Evolutionary conservation across 1,140 invertebrate species (phyloP).

Genomic region (Drosophila sturtevanti): DNA sequence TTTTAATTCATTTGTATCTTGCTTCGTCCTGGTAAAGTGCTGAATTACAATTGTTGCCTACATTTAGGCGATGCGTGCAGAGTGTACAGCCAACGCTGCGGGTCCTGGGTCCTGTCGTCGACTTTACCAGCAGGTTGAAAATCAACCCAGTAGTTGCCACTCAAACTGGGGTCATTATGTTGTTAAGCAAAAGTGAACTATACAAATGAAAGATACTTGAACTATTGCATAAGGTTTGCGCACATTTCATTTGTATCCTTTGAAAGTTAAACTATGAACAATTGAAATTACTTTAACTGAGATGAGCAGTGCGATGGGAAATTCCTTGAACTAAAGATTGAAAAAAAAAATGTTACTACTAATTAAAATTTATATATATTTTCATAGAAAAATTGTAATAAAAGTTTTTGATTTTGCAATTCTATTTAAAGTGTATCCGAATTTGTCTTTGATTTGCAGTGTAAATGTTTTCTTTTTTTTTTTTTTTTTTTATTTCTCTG

Average conservation of each 20-base stretch:
- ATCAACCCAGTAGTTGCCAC: background rate
- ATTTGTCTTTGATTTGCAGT: background rate
- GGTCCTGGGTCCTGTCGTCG: conserved; percentile 3
- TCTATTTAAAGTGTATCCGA: conserved; percentile 5
- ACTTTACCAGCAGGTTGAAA: background rate
- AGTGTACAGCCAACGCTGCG: background rate
- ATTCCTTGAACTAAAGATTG: too few species aligned
- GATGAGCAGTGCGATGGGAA: too few species aligned
- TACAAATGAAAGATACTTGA: background rate
- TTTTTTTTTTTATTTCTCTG: background rate
- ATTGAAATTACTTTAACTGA: too few species aligned
- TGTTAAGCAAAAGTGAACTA: background rate
- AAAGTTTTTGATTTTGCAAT: background rate
- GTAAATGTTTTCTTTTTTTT: background rate
- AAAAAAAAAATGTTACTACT: too few species aligned
- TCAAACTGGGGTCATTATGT: conserved; percentile 9
- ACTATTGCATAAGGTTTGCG: background rate
- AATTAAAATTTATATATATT: too few species aligned
- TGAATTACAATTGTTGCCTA: conserved; percentile 7
- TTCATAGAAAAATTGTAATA: background rate
- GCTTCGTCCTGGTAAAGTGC: background rate
- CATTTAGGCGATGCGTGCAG: background rate
- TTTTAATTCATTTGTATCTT: background rate
- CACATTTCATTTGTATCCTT: too few species aligned
- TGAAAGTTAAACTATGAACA: too few species aligned